Evolutionary conservation across 2,797 vertebrate species (phyloP).

Genomic region (Malurus splendens): DNA sequence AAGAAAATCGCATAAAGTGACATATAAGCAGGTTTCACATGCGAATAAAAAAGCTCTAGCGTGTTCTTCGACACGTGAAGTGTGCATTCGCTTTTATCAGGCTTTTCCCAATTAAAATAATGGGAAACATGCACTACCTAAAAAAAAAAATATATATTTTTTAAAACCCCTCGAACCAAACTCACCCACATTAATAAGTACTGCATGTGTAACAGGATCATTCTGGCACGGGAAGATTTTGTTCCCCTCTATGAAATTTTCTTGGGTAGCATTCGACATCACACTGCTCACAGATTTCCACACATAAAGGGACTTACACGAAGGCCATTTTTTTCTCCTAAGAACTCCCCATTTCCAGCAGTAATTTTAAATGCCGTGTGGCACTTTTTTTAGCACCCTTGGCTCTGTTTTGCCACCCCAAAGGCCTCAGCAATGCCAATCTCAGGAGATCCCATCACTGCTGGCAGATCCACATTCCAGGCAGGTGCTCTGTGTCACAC

Average conservation of each 20-base stretch:
- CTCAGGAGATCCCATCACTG: neutral
- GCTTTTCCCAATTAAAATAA: slow-evolving; percentile 6
- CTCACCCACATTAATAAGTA: neutral
- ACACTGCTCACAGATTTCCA: neutral
- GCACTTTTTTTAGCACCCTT: neutral
- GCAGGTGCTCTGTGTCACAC: rapidly evolving
- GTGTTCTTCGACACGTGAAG: slow-evolving; percentile 1
- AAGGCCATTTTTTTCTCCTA: neutral
- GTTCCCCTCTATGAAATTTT: neutral
- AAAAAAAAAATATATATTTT: neutral
- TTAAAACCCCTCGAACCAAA: neutral
- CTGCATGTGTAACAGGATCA: neutral
- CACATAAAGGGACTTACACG: neutral
- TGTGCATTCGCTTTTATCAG: slow-evolving; percentile 14
- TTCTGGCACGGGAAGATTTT: neutral
- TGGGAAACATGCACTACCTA: slow-evolving; percentile 4
- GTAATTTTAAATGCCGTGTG: neutral
- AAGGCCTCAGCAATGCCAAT: neutral
- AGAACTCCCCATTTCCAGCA: neutral
- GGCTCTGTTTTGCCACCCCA: neutral
- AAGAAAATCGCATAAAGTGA: slow-evolving; percentile 32
- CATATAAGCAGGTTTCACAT: neutral
- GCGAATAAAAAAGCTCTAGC: neutral
- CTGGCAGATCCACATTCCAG: rapidly evolving
- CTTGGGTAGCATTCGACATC: neutral